Evolutionary conservation across 2,797 vertebrate species (phyloP), one percentile per base, ranked within the genome.

Genomic region (Hapalemur alaotrensis): DNA sequence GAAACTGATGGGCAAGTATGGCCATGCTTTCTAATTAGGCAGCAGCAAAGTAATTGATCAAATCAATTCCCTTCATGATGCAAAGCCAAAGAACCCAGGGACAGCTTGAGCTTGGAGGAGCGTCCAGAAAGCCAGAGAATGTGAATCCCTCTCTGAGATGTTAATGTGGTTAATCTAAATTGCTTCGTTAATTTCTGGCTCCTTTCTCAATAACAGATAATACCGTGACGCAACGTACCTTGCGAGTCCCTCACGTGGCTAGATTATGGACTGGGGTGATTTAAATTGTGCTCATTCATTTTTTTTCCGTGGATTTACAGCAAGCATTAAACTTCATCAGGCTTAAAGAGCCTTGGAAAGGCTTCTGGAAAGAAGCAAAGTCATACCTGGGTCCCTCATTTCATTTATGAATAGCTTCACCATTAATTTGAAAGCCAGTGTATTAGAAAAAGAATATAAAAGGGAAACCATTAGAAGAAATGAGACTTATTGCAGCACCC

Each of bases 11-110:
- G 87, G 72, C 41, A 67, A 88, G 91, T 32, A 25, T 94, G 96
- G 91, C 72, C 52, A 46, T 72, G 93, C 87, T 96, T 97, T 91
- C 96, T 97, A 97, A 98, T 97, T 93, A 95, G 83, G 70, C n/a
- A 79, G 76, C 63, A 67, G 91, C 80, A 43, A 75, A 76, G 81
- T 92, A 93, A 95, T 89, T 97, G 97, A 97, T 96, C 96, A 93
- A 93, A 95, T 97, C 93, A 95, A 75, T 93, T 93, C 94, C 92
- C 90, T 91, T 93, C 52, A 17, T 57, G 93, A 97, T 0, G 35
- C 89, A 96, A 92, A 93, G 95, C 87, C 95, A 92, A 89, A 93
- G 83, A 94, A 92, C n/a, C 65, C 54, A 91, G 95, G 43, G 91
- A 89, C 88, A 97, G 94, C 87, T 89, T 63, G 87, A 67, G 65